Conservation (phyloP, 2,888 invertebrate species). For the Philereme transversata region DNA sequence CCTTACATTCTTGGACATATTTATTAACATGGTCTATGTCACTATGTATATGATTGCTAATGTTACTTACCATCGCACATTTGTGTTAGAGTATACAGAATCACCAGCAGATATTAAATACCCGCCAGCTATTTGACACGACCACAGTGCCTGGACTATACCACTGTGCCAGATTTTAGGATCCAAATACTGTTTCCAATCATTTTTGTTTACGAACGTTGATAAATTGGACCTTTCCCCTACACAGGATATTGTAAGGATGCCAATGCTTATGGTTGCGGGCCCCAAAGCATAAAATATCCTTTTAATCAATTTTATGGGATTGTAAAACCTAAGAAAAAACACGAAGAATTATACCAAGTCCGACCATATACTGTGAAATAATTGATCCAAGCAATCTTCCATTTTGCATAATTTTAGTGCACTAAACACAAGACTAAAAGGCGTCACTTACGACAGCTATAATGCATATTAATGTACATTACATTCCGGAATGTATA, state of each 20-base stretch:
- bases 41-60: background rate
- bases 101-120: conserved; percentile 66
- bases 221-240: conserved; percentile 47
- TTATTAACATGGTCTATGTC: too few species aligned
- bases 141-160: conserved; percentile 61
- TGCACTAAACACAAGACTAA: too few species aligned
- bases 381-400: too few species aligned
- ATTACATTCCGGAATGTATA: too few species aligned
- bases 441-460: too few species aligned
- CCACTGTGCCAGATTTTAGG: conserved; percentile 66
- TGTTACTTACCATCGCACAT: conserved; percentile 66
- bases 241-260: conserved; percentile 47
- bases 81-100: conserved; percentile 59
- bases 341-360: background rate
- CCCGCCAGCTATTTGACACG: conserved; percentile 67
- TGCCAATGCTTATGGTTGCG: conserved; percentile 45
- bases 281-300: conserved; percentile 60
- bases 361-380: too few species aligned
- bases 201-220: conserved; percentile 39
- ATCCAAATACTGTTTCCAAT: conserved; percentile 56
- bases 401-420: too few species aligned
- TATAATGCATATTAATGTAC: too few species aligned
- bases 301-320: conserved; percentile 68
- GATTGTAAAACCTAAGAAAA: conserved; percentile 66
- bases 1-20: too few species aligned